Conservation (phyloP, 1,140 invertebrate genomes). For the Drosophila ironensis region DNA sequence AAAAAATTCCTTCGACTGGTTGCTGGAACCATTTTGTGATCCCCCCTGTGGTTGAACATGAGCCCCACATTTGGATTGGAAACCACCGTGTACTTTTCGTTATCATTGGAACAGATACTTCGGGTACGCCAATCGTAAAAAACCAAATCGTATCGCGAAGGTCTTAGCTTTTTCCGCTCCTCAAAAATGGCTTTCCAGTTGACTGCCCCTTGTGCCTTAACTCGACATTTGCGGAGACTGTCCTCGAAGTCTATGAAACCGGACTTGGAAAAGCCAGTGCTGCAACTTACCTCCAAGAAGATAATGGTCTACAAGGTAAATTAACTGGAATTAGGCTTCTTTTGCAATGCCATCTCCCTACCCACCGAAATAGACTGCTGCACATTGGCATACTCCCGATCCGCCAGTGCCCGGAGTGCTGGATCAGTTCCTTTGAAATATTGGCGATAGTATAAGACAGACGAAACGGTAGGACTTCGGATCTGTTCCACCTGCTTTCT, state of each 20-base stretch:
- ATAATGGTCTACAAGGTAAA: constrained; percentile 56
- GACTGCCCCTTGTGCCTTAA: constrained; percentile 9
- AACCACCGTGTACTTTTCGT: constrained; percentile 51
- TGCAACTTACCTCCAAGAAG: constrained; percentile 39
- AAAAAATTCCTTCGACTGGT: constrained; percentile 10
- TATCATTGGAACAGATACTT: constrained; percentile 26
- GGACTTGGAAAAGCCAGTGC: constrained; percentile 55
- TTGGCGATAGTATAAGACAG: constrained; percentile 8
- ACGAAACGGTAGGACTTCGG: constrained; percentile 22
- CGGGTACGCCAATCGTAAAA: constrained; percentile 51
- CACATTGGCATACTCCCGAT: constrained; percentile 37
- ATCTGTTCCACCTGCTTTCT: constrained; percentile 5
- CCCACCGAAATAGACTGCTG: constrained; percentile 47
- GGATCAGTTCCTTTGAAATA: constrained; percentile 34
- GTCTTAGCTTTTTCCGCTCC: constrained; percentile 16
- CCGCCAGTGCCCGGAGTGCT: constrained; percentile 22
- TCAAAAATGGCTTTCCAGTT: constrained; percentile 58
- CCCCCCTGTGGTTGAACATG: constrained; percentile 55
- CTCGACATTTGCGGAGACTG: constrained; percentile 49
- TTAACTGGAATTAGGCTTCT: no score
- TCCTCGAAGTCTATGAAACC: constrained; percentile 66
- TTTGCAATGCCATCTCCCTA: no score
- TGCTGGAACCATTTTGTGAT: constrained; percentile 56
- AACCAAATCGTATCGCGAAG: constrained; percentile 44
- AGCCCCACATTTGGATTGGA: constrained; percentile 41